These are phyloP conservation scores for Schizotus pectinicornis DNA, from an alignment of 2,888 invertebrate genomes.

Conservation along the genomic window DNA sequence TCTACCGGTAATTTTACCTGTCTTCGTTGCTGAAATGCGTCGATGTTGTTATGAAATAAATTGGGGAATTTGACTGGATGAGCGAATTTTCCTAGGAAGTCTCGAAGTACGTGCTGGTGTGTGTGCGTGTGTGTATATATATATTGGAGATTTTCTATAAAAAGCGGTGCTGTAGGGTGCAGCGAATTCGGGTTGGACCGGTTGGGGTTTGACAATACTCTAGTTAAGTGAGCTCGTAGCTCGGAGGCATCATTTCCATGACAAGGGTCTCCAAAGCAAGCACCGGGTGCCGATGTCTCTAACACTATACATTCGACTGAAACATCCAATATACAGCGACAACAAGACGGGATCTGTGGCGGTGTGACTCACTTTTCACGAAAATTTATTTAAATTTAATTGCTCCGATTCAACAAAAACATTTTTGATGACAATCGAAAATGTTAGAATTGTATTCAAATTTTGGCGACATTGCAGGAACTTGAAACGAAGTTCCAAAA, in stretches of 20 bases:
- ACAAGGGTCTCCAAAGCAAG: constrained; percentile 58
- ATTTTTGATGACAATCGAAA: no score
- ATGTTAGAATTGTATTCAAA: no score
- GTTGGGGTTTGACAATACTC: constrained; percentile 45
- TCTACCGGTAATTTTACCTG: constrained; percentile 18
- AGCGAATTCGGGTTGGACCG: constrained; percentile 28
- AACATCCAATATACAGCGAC: constrained; percentile 20
- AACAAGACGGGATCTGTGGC: no score
- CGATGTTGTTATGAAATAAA: neutral
- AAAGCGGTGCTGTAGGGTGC: constrained; percentile 14
- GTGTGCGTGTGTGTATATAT: constrained; percentile 1
- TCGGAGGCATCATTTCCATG: constrained; percentile 66
- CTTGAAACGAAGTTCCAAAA: no score
- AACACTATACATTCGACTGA: constrained; percentile 24
- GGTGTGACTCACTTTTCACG: no score
- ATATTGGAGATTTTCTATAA: constrained; percentile 22
- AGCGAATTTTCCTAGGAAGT: no score
- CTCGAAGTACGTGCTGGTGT: no score
- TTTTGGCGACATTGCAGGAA: no score
- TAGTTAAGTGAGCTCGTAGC: constrained; percentile 56
- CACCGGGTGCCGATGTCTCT: constrained; percentile 34
- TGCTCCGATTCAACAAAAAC: no score
- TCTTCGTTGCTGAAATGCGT: constrained; percentile 3
- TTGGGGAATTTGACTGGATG: no score
- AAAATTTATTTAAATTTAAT: no score